Conservation (phyloP, 2,113 vertebrate genomes). For the Notarius quadriscutis region DNA sequence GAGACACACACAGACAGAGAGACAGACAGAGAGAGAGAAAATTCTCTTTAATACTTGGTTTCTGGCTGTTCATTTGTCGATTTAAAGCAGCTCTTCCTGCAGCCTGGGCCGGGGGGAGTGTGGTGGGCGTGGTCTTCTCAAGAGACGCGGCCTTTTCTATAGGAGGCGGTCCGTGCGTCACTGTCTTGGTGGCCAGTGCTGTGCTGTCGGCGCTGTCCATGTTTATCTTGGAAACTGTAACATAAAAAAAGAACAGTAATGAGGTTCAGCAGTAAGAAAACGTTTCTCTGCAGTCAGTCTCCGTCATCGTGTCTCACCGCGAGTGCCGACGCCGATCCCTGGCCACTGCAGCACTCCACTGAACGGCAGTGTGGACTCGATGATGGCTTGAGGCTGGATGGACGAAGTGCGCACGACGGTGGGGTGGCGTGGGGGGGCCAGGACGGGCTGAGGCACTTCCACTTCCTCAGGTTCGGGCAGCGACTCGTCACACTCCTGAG, state of each 20-base stretch:
- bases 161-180: conserved; percentile 87
- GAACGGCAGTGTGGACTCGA: conserved; percentile 77
- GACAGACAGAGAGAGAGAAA: neutral
- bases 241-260: conserved; percentile 9
- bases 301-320: conserved; percentile 56
- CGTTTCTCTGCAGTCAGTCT: no score
- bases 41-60: conserved; percentile 73
- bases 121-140: conserved; percentile 70
- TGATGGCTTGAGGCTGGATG: conserved; percentile 79
- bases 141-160: conserved; percentile 66
- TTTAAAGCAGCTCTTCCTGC: conserved; percentile 86
- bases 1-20: neutral
- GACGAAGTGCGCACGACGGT: conserved; percentile 85
- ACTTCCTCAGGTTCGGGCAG: conserved; percentile 72
- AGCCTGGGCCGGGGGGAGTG: conserved; percentile 85
- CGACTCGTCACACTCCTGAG: conserved; percentile 78
- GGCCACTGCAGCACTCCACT: conserved; percentile 67
- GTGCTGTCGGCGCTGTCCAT: conserved; percentile 88
- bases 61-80: conserved; percentile 88
- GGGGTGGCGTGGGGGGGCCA: conserved; percentile 75
- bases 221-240: conserved; percentile 70
- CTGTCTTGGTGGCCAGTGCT: conserved; percentile 89
- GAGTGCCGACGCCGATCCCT: conserved; percentile 38
- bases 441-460: conserved; percentile 47
- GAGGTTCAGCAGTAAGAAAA: neutral